phyloP scores from a whole-genome alignment of 2,888 invertebrate genomes.

The Pyralis farinalis region DNA sequence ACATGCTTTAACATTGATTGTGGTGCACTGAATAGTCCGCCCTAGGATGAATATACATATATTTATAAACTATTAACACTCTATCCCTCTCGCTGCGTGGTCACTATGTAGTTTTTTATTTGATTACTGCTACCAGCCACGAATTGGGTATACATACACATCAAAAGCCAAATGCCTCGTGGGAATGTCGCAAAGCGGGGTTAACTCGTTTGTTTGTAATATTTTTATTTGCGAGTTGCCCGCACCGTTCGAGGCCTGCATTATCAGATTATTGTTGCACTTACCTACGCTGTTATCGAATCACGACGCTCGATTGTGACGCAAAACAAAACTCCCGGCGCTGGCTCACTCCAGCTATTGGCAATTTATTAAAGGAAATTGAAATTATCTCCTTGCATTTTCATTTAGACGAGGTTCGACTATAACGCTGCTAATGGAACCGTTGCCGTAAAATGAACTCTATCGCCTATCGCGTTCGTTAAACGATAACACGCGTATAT shows the following conservation, averaged over 20 bases:
- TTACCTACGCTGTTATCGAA: slow-evolving; percentile 29
- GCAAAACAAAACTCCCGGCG: neutral
- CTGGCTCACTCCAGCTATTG: slow-evolving; percentile 2
- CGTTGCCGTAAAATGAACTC: too few species aligned
- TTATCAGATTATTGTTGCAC: slow-evolving; percentile 57
- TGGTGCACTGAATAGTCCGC: too few species aligned
- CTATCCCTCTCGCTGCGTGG: slow-evolving; percentile 13
- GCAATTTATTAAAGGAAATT: slow-evolving; percentile 9
- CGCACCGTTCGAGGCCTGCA: slow-evolving; percentile 34
- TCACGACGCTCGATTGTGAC: slow-evolving; percentile 10
- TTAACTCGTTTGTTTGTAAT: slow-evolving; percentile 53
- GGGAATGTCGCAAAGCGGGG: slow-evolving; percentile 50
- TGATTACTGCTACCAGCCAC: slow-evolving; percentile 12
- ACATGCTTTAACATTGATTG: too few species aligned
- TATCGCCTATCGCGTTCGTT: too few species aligned
- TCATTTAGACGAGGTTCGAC: neutral
- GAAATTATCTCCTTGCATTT: slow-evolving; percentile 1
- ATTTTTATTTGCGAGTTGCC: slow-evolving; percentile 37
- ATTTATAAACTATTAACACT: slow-evolving; percentile 8
- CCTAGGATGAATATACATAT: too few species aligned
- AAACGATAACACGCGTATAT: too few species aligned
- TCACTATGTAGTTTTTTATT: slow-evolving; percentile 15
- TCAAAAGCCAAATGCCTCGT: slow-evolving; percentile 51
- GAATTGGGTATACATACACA: slow-evolving; percentile 35
- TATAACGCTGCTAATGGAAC: neutral